Base-by-base conservation (phyloP, 2,888 invertebrate species). In the Brachypalpus laphriformis region DNA sequence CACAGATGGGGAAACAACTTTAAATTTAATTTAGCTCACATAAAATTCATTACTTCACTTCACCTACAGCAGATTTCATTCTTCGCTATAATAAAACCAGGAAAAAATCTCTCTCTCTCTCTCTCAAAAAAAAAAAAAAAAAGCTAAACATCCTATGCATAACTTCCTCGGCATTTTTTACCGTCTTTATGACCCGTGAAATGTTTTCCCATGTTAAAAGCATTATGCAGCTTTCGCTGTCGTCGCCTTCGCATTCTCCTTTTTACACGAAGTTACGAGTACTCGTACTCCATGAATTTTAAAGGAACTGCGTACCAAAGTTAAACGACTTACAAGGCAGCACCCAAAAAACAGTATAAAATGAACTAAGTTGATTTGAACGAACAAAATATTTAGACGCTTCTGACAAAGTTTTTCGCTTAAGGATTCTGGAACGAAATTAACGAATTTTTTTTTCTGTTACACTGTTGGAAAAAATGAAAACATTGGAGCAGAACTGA, bases 241-340 rank as follows among this genome's bases (percentile, higher is more conserved):
- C 25, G n/a, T 37, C 22, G 22, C 9, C 63, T 9, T n/a, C 25
- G 34, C 18, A 51, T 40, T 28, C 56, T n/a, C 9, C 42, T 22
- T 31, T 45, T 14, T 42, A 1, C 45, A 31, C 25, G 8, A 22
- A 11, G 37, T 37, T 22, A 59, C 56, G 49, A n/a, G n/a, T n/a
- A n/a, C n/a, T n/a, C n/a, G n/a, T n/a, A n/a, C n/a, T 37, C 31
- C 47, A 71, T 59, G 47, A 71, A 71, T 59, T 70, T 59, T 37
- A 59, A 71, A 47, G 16, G 34, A 57, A 59, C 16, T 25, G 7
- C 57, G 34, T 47, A 71, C 20, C 34, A 22, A 71, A 49, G 47
- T 34, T 49, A 37, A 59, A 37, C 47, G 57, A 37, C 59, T 59
- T 47, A 14, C 70, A 57, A 47, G 18, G 42, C 16, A 28, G n/a